These are phyloP conservation scores for Cephalopterus ornatus DNA, from an alignment of 2,113 vertebrate species.

Conservation along the genomic window DNA sequence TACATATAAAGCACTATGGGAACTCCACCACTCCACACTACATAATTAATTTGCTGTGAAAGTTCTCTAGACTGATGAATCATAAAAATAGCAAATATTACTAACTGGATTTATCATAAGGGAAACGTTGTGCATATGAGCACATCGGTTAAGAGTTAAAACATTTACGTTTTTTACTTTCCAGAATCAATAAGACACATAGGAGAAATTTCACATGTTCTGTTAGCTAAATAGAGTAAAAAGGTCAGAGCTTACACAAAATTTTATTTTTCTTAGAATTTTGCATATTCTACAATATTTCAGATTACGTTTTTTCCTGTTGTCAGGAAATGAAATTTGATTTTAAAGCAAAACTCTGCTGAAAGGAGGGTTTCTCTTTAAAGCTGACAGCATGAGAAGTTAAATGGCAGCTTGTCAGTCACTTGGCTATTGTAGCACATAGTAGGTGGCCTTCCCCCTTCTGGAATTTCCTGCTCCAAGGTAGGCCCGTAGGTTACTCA, in stretches of 20 bases:
- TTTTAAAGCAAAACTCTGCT: neutral
- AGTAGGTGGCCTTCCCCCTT: slow-evolving; percentile 10
- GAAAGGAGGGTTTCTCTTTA: neutral
- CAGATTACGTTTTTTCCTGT: neutral
- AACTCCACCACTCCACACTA: neutral
- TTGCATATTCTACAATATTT: neutral
- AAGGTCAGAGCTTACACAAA: neutral
- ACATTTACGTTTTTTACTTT: neutral
- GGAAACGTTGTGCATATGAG: neutral
- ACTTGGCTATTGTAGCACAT: neutral
- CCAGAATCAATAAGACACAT: neutral
- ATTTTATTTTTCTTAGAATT: neutral
- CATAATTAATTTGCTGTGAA: neutral
- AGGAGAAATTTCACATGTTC: neutral
- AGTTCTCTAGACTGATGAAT: neutral
- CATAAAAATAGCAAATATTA: neutral
- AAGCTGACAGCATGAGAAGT: neutral
- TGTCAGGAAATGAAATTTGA: neutral
- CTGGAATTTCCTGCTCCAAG: slow-evolving; percentile 52
- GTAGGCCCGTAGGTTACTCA: slow-evolving; percentile 30
- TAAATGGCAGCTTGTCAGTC: slow-evolving; percentile 12
- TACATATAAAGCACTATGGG: neutral
- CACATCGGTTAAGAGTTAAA: neutral
- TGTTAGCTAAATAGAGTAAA: neutral
- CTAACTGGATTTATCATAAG: neutral